Percentiles rank a stretch among this genome's conserved stretches.
Conservation (phyloP, 2,113 vertebrate species). For the Junco hyemalis region DNA sequence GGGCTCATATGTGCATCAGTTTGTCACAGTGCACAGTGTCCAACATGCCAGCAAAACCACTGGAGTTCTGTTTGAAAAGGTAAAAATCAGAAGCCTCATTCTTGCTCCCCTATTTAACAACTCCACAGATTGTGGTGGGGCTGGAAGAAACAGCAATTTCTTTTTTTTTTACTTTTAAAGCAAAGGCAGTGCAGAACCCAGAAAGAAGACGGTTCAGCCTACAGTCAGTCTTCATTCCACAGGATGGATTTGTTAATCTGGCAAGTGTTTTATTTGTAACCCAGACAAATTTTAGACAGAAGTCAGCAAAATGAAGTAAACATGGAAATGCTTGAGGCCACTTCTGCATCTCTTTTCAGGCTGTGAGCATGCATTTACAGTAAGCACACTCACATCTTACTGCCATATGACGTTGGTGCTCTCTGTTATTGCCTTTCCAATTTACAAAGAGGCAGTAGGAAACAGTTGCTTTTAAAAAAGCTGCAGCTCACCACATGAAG, state of each 20-base stretch:
- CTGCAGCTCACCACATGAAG: not conserved
- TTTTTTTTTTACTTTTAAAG: not conserved
- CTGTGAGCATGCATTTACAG: not conserved
- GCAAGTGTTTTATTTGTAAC: not conserved
- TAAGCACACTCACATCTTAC: not conserved
- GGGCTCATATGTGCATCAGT: not conserved
- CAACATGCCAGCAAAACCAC: not conserved
- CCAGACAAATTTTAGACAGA: not conserved
- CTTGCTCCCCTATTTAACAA: not conserved
- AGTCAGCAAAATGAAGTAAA: not conserved
- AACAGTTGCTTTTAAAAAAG: not conserved
- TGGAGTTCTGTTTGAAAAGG: not conserved
- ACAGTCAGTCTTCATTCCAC: not conserved
- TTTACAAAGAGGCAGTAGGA: not conserved
- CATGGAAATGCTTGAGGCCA: not conserved
- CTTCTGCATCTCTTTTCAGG: not conserved
- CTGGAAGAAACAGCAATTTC: not conserved
- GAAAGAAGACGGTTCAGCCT: not conserved
- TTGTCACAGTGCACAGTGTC: not conserved
- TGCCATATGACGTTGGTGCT: not conserved
- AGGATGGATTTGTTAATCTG: not conserved
- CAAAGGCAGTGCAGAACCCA: not conserved
- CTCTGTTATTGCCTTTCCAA: not conserved
- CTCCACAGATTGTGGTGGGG: not conserved
- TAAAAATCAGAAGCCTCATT: not conserved